Conservation (phyloP, 2,797 vertebrate genomes). For the Glyptemys insculpta region DNA sequence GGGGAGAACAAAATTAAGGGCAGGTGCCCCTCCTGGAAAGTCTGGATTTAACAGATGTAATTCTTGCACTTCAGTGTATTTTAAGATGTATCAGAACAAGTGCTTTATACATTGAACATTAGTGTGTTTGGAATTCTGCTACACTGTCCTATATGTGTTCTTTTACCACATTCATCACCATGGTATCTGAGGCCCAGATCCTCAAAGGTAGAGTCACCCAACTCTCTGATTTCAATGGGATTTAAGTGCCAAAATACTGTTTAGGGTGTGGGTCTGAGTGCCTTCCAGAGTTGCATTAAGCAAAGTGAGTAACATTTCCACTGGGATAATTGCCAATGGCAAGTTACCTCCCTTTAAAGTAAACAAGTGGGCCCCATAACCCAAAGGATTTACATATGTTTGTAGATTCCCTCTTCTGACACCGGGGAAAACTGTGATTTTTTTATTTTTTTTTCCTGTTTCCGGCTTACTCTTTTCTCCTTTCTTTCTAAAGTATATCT, state of each 20-base stretch:
- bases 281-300: not conserved
- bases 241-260: too few species aligned
- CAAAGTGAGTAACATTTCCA: fast-evolving
- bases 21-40: not conserved
- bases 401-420: not conserved
- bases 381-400: not conserved
- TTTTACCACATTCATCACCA: not conserved
- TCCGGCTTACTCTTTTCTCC: not conserved
- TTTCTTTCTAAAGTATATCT: not conserved
- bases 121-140: not conserved
- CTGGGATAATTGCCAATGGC: not conserved
- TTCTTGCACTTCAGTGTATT: not conserved
- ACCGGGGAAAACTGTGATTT: not conserved
- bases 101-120: not conserved
- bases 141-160: not conserved
- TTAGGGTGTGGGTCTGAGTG: not conserved
- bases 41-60: not conserved
- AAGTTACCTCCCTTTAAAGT: not conserved
- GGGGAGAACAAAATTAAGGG: not conserved
- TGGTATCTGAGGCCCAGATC: not conserved
- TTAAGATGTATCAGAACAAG: not conserved
- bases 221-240: not conserved
- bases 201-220: not conserved
- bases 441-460: too few species aligned
- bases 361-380: not conserved